Conservation (phyloP, 2,888 invertebrate genomes). For the Pristionchus entomophagus region DNA sequence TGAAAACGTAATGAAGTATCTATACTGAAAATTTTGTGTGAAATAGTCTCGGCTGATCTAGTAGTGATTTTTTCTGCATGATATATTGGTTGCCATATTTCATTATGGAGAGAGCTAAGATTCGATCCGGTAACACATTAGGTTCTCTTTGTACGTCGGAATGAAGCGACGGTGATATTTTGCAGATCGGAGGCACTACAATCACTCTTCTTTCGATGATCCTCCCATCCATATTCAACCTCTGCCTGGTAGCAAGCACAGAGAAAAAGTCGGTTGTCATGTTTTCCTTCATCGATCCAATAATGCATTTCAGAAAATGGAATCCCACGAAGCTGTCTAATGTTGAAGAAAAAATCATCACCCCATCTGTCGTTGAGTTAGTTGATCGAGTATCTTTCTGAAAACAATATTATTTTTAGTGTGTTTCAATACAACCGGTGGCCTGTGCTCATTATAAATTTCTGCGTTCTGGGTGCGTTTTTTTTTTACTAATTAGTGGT, state of each 20-base stretch:
- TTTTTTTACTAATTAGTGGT: too few relatives aligned
- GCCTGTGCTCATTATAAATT: background rate
- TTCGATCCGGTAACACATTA: background rate
- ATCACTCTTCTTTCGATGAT: constrained; percentile 64
- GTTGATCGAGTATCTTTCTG: background rate
- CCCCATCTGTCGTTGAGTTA: constrained; percentile 11
- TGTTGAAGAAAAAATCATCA: background rate
- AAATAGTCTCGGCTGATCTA: too few relatives aligned
- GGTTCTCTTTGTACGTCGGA: too few relatives aligned
- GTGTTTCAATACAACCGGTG: constrained; percentile 38
- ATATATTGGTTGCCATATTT: too few relatives aligned
- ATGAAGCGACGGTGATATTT: background rate
- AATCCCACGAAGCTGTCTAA: too few relatives aligned
- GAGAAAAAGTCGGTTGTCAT: constrained; percentile 55
- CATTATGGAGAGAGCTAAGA: too few relatives aligned
- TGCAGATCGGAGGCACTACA: constrained; percentile 62
- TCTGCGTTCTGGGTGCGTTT: constrained; percentile 20
- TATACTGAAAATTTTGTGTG: too few relatives aligned
- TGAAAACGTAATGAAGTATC: background rate
- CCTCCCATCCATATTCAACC: constrained; percentile 61
- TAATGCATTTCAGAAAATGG: background rate
- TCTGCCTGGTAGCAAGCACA: constrained; percentile 59
- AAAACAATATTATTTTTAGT: background rate
- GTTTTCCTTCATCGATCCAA: background rate
- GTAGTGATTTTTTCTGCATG: too few relatives aligned